Evolutionary conservation across 2,797 vertebrate genomes (phyloP).

Genomic region (Columba guinea): DNA sequence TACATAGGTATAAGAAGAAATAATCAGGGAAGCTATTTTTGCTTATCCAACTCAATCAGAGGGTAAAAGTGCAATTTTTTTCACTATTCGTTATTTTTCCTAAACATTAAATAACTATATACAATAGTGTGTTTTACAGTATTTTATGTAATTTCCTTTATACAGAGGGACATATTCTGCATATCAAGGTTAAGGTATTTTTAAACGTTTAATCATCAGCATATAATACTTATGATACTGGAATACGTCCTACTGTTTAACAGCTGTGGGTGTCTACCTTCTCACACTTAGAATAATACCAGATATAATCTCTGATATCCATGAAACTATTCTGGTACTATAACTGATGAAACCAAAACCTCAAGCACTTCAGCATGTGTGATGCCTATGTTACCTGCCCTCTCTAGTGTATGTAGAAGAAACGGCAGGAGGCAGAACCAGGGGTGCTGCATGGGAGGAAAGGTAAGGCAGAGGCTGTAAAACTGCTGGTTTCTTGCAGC

Average conservation of each 20-base stretch:
- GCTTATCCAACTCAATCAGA: neutral
- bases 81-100: too few species aligned
- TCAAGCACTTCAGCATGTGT: neutral
- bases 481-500: neutral
- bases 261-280: neutral
- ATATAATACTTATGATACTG: neutral
- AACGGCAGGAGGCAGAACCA: neutral
- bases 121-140: neutral
- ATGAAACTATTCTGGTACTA: neutral
- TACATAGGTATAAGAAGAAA: neutral
- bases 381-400: neutral
- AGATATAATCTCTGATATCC: neutral
- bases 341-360: neutral
- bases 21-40: rapidly evolving
- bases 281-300: neutral
- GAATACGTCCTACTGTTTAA: neutral
- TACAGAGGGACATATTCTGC: neutral
- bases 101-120: neutral
- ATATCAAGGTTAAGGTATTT: neutral
- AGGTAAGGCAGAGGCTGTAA: neutral
- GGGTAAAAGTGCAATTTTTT: neutral
- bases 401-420: neutral
- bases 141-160: neutral
- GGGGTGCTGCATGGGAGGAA: neutral
- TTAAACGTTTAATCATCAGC: neutral